Base-by-base conservation (phyloP, 2,797 vertebrate genomes). In the Tapirus indicus region DNA sequence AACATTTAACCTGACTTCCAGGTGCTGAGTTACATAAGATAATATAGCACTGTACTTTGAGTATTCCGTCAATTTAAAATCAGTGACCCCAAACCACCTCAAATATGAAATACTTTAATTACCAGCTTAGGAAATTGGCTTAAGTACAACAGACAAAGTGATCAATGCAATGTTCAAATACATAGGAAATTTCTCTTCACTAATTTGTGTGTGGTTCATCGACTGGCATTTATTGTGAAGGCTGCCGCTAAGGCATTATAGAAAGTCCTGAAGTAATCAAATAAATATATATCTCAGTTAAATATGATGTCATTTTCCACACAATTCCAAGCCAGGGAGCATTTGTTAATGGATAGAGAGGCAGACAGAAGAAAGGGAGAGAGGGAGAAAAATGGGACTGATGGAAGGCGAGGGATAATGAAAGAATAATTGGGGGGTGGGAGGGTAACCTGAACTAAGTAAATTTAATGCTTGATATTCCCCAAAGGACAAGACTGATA, bases 1-100 rank as follows among this genome's bases (percentile, higher is more conserved):
- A 82, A 64, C 69, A 96, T 79, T 90, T 35, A 78, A 85, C 95
- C 91, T 91, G 60, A 83, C 64, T 79, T 83, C 80, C 62, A 94
- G 92, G 77, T 94, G 83, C 60, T 0, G 0, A 41, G 17, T 88
- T 93, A 94, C 4, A 21, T 96, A 97, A 95, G 74, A 49, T n/a
- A 71, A 92, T 32, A 21, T 29, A 88, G 41, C 23, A 8, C 7
- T 49, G 23, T 71, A 52, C 49, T 32, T 58, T 47, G 58, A 91
- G 10, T 32, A 18, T 60, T 58, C 60, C 54, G 6, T 69, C 80
- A 38, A 11, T 75, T 90, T 92, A 79, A 84, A 92, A 56, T 78
- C 3, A 25, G 68, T 47, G 84, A 92, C 35, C 84, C 20, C 69
- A 58, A 58, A 60, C 83, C 49, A n/a, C 49, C 85, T 77, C 49